Evolutionary conservation across 2,797 vertebrate species (phyloP), one percentile per base, ranked within the genome.

Genomic region (Arctocebus calabarensis): DNA sequence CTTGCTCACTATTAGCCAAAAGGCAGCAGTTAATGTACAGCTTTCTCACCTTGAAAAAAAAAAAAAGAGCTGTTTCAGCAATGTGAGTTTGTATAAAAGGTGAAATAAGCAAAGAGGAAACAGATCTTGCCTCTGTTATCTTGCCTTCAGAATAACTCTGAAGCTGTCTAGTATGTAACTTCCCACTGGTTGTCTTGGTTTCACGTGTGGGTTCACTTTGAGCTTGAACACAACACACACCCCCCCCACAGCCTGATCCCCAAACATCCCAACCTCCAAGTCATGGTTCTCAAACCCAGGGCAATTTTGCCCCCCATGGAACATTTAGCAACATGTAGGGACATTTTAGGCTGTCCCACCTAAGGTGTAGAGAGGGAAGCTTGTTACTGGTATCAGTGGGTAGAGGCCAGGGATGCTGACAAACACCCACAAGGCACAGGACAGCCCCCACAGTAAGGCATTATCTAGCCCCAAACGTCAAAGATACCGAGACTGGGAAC

Each of bases 401-500:
- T 14, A 48, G 71, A 86, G 75, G 25, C 32, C 45, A 66, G 37
- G 16, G 19, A 14, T 55, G 62, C n/a, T 17, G 23, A 10, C 84
- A 27, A 86, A 66, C 9, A 20, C 62, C 43, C 57, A 13, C 45
- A 34, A 32, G 2, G 17, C 23, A 3, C 66, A 32, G 34, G 3
- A 7, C 71, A 91, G 25, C 14, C 62, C 71, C n/a, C 40, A 22
- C 27, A 8, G 17, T 57, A 37, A 27, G 48, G 23, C 84, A 52
- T 29, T 23, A 37, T 40, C 57, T 14, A 9, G 4, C 43, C 27
- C 32, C 5, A 27, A 34, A 34, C 7, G 3, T 45, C 70, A 16
- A 5, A 12, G 25, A 1, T 19, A n/a, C 13, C 0, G 0, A 73
- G 14, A 14, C 34, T 59, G n/a, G 62, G 59, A 62, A 87, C 81